phyloP scores from a whole-genome alignment of 2,113 vertebrate species.

The Tragelaphus buxtoni region DNA sequence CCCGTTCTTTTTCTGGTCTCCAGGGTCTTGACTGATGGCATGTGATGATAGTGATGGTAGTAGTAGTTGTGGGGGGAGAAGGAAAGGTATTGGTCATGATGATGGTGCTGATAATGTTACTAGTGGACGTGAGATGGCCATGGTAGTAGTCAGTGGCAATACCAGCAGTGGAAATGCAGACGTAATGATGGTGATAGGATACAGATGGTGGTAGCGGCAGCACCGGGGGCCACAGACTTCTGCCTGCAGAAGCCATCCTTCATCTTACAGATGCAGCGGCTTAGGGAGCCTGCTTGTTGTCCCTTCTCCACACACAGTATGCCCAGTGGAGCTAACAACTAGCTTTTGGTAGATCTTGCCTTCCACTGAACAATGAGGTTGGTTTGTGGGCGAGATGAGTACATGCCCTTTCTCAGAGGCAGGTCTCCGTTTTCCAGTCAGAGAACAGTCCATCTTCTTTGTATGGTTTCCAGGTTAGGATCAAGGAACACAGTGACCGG shows the following conservation, averaged over 20 bases:
- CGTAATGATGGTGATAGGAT: not conserved
- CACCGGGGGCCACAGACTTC: too few relatives aligned
- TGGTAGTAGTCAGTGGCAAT: not conserved
- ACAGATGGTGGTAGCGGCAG: not conserved
- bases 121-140: not conserved
- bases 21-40: not conserved
- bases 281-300: not conserved
- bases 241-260: not conserved
- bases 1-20: not conserved
- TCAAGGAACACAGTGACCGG: not conserved
- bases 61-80: not conserved
- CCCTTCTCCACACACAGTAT: not conserved
- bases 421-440: not conserved
- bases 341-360: not conserved
- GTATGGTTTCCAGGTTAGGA: not conserved
- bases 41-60: not conserved
- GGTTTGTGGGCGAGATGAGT: not conserved
- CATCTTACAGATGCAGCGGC: not conserved
- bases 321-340: not conserved
- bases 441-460: not conserved
- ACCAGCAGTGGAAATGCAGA: not conserved
- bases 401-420: not conserved
- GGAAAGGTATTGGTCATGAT: not conserved
- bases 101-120: not conserved
- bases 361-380: not conserved